Base-by-base conservation (phyloP, 2,888 invertebrate species). In the Caenorhabditis sinica region DNA sequence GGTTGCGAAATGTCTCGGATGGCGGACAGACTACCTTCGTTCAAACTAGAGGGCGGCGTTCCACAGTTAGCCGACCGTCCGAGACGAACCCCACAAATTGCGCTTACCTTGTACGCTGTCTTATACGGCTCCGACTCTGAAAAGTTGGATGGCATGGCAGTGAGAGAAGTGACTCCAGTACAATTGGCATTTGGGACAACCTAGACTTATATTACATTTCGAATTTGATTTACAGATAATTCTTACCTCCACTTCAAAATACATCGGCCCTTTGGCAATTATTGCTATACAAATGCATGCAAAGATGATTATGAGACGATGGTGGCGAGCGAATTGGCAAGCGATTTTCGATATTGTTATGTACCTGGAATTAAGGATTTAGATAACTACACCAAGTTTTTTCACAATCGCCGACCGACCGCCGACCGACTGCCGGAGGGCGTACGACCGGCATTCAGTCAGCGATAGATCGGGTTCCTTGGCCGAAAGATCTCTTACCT, bases 271-370 rank as follows among this genome's bases (percentile, higher is more conserved):
- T 58, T 92, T 92, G 23, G 90, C 89, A 30, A 90, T 71, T 17
- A 90, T 69, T 3, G 92, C 91, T 40, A 92, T 89, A 1, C 87
- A 51, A 20, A 91, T 45, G 11, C 88, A 87, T 5, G 82, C 40
- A 1, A 81, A 40, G 33, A 87, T 85, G 51, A 92, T 86, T 15
- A 82, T 61, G 6, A 90, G 75, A 0, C 92, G 88, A 23, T 89
- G 86, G 9, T 71, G 73, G 17, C 83, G 84, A 9, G 89, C 83
- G 66, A 91, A 90, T 75, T 88, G 89, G 25, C 83, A 85, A 1
- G 87, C 86, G 17, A 90, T 88, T 82, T 90, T 92, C 3, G 90
- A 90, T n/a, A 90, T 91, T 60, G 90, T 90, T 36, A 89, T 83
- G 79, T 85, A 89, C 36, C 89, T 89, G 60, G 56, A 87, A 71